phyloP scores from a whole-genome alignment of 2,797 vertebrate genomes.

The Yasuhikotakia modesta region DNA sequence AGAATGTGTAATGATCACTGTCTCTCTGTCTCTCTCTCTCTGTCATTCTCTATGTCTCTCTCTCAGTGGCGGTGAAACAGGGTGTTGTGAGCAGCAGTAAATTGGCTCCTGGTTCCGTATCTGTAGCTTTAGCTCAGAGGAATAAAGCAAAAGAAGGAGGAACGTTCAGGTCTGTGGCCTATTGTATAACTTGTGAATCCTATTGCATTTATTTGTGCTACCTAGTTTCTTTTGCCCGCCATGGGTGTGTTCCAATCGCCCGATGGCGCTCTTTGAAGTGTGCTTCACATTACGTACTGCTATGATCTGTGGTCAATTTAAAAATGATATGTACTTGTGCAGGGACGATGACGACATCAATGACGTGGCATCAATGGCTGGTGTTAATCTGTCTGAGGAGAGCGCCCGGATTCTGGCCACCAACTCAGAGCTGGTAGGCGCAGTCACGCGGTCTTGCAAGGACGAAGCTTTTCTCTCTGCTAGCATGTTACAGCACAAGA shows the following conservation, averaged over 20 bases:
- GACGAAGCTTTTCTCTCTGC: constrained; percentile 91
- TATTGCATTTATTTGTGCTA: neutral
- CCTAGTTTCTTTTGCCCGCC: neutral
- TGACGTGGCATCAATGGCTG: constrained; percentile 97
- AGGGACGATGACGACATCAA: constrained; percentile 99
- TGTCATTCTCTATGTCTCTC: constrained; percentile 27
- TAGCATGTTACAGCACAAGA: constrained; percentile 85
- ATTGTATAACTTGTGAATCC: neutral
- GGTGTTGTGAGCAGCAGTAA: constrained; percentile 80
- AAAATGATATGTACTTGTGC: neutral
- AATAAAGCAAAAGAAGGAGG: constrained; percentile 91
- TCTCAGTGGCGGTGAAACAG: constrained; percentile 83
- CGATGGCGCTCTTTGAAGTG: neutral
- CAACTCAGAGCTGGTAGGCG: constrained; percentile 91
- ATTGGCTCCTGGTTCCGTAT: constrained; percentile 77
- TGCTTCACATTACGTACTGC: too few species aligned
- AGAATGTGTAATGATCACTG: neutral
- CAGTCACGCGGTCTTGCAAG: constrained; percentile 92
- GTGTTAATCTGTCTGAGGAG: constrained; percentile 95
- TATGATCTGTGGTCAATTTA: neutral
- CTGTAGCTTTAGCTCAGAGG: constrained; percentile 82
- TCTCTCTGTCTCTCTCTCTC: constrained; percentile 19
- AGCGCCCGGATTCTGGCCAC: constrained; percentile 94
- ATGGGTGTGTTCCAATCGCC: neutral
- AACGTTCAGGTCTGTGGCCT: constrained; percentile 86